A percentile compares a stretch with the other conserved stretches of the same genome.
These are phyloP conservation scores for Alloscopus bannaensis DNA, from an alignment of 2,888 invertebrate genomes.

Conservation along the genomic window DNA sequence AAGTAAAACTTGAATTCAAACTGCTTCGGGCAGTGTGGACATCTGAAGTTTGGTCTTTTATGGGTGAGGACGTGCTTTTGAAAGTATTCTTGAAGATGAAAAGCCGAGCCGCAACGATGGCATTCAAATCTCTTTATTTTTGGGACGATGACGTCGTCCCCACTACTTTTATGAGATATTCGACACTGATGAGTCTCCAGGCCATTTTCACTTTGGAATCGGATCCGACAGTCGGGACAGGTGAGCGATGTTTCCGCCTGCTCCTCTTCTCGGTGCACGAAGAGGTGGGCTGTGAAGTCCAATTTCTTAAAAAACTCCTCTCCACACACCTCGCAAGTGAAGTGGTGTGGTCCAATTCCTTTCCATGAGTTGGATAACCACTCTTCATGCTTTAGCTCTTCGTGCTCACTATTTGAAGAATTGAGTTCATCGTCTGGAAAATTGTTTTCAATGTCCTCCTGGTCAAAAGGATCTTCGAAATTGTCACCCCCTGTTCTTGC, in stretches of 20 bases:
- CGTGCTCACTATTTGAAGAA: neutral
- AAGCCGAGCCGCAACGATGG: constrained; percentile 26
- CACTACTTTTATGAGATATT: constrained; percentile 16
- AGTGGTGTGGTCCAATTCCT: constrained; percentile 35
- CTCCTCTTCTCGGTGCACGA: constrained; percentile 44
- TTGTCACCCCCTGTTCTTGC: neutral
- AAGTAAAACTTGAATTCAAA: constrained; percentile 46
- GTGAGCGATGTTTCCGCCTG: constrained; percentile 15
- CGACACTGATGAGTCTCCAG: constrained; percentile 33
- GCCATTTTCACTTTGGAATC: neutral
- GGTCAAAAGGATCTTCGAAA: constrained; percentile 7
- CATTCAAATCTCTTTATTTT: neutral
- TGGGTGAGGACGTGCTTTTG: constrained; percentile 37
- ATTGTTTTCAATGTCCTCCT: constrained; percentile 42
- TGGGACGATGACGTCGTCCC: neutral
- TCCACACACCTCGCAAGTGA: constrained; percentile 45
- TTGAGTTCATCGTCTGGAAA: constrained; percentile 19
- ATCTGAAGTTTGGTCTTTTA: constrained; percentile 13
- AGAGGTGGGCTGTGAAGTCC: constrained; percentile 48
- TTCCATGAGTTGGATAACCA: constrained; percentile 50
- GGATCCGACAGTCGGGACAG: constrained; percentile 29
- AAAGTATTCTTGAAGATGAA: constrained; percentile 33
- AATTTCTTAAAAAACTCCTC: constrained; percentile 18
- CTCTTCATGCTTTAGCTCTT: neutral
- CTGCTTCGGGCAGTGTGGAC: constrained; percentile 34